Conservation (phyloP, 2,113 vertebrate genomes). For the Jacana jacana region DNA sequence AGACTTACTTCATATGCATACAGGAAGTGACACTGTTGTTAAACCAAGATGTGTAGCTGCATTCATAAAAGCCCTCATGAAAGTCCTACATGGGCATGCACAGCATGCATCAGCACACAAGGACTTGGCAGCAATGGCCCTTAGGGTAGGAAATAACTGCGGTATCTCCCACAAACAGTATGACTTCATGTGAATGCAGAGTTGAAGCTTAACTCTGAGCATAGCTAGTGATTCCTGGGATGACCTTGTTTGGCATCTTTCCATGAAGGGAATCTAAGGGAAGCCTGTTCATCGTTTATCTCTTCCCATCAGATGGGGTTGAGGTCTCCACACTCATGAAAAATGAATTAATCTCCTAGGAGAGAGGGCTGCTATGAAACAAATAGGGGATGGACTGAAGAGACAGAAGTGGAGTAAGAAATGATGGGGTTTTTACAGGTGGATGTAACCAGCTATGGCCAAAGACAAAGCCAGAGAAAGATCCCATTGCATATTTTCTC, state of each 20-base stretch:
- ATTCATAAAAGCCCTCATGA: neutral
- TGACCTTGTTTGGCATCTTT: neutral
- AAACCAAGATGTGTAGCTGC: neutral
- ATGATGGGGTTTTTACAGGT: neutral
- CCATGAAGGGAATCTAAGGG: neutral
- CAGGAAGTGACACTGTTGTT: fast-evolving
- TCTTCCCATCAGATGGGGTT: neutral
- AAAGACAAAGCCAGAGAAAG: neutral
- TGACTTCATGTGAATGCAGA: neutral
- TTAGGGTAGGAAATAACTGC: neutral
- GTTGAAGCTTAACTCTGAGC: neutral
- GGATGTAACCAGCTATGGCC: neutral
- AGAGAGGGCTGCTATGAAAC: neutral
- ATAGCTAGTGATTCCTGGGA: neutral
- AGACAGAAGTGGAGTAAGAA: too few relatives aligned
- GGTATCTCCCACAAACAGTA: neutral
- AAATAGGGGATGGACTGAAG: neutral
- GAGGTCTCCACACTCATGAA: neutral
- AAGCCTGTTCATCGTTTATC: neutral
- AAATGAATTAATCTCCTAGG: neutral
- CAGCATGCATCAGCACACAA: neutral
- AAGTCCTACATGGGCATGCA: neutral
- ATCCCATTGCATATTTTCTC: neutral
- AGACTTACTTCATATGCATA: neutral
- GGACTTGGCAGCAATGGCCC: neutral